A percentile compares a stretch with the other conserved stretches of the same genome.
phyloP scores from a whole-genome alignment of 2,888 invertebrate species.

The Germaria angustata region DNA sequence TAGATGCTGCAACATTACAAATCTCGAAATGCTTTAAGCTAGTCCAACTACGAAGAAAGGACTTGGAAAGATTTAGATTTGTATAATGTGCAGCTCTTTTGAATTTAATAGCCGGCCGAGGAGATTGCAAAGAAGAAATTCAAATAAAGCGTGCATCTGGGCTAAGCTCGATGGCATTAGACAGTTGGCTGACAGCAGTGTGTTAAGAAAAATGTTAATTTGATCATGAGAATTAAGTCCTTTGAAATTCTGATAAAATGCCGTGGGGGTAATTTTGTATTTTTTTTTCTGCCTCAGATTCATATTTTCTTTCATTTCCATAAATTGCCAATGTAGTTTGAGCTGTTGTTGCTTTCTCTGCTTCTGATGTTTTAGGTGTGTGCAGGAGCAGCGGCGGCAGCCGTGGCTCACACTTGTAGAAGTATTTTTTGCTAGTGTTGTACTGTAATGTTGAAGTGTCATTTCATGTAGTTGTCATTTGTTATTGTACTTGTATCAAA shows the following conservation, averaged over 20 bases:
- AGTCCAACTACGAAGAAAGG: no score
- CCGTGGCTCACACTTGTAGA: not conserved
- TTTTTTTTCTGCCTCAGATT: not conserved
- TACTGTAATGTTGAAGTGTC: constrained; percentile 60
- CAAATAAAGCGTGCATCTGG: no score
- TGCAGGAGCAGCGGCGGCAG: not conserved
- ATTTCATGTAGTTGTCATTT: constrained; percentile 63
- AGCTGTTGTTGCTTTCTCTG: not conserved
- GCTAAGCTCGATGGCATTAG: no score
- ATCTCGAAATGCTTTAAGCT: no score
- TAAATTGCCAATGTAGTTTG: constrained; percentile 36
- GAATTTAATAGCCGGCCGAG: no score
- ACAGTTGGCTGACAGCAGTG: no score
- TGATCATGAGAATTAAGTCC: not conserved
- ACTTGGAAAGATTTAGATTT: no score
- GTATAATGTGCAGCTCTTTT: no score
- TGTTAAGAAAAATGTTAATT: no score
- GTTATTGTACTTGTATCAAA: constrained; percentile 63
- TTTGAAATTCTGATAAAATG: not conserved
- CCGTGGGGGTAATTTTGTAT: not conserved
- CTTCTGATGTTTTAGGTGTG: not conserved
- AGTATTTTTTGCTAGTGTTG: constrained; percentile 44
- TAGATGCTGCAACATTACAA: no score
- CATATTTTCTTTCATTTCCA: constrained; percentile 30
- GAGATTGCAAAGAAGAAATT: no score